Conservation (phyloP, 2,888 invertebrate genomes). For the Parapristionchus giblindavisi region DNA sequence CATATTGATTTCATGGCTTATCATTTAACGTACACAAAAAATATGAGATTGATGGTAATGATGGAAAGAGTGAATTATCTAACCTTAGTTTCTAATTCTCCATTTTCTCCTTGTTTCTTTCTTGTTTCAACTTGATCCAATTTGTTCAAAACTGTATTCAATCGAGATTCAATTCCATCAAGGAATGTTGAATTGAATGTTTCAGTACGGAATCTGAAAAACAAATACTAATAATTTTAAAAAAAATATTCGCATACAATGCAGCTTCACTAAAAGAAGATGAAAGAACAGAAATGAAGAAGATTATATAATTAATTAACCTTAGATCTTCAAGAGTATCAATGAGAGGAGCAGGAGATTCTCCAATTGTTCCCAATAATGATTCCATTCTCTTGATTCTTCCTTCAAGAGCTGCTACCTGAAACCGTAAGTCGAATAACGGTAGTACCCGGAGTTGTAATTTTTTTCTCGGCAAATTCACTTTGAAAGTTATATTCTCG, state of each 20-base stretch:
- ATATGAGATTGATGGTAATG: no score
- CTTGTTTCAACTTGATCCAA: constrained; percentile 48
- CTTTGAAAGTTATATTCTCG: no score
- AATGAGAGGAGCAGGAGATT: constrained; percentile 46
- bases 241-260: neutral
- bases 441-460: no score
- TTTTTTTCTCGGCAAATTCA: no score
- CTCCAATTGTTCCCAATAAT: constrained; percentile 45
- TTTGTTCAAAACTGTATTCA: constrained; percentile 50
- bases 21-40: no score
- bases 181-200: constrained; percentile 51
- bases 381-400: constrained; percentile 49
- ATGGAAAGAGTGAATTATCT: neutral
- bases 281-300: neutral
- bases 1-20: no score
- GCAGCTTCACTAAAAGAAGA: neutral
- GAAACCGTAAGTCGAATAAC: neutral
- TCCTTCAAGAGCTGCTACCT: constrained; percentile 45
- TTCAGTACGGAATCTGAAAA: constrained; percentile 46
- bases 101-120: constrained; percentile 47
- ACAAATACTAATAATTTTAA: neutral
- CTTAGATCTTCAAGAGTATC: constrained; percentile 55
- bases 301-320: neutral
- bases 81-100: constrained; percentile 48
- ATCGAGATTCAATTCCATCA: constrained; percentile 49